These are phyloP conservation scores for Enteromius treurensis DNA, from an alignment of 2,797 vertebrate species.

Conservation along the genomic window DNA sequence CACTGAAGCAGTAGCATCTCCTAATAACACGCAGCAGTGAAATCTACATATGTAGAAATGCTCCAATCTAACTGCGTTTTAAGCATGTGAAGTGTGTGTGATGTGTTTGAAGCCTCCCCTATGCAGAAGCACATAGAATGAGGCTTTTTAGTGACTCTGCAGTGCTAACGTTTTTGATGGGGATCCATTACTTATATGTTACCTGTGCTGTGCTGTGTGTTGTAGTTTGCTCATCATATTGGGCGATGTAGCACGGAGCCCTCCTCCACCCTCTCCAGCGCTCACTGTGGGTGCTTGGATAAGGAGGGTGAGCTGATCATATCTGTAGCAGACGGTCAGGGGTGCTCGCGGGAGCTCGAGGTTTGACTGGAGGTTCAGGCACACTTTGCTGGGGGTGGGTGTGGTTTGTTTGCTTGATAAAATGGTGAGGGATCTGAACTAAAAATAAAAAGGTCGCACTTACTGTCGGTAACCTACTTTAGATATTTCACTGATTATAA, in stretches of 20 bases:
- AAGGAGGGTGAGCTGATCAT: slow-evolving; percentile 12
- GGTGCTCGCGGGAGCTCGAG: background rate
- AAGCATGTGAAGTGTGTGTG: background rate
- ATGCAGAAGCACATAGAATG: background rate
- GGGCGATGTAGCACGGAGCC: background rate
- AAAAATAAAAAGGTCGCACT: background rate
- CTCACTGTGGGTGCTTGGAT: background rate
- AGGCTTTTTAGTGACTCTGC: background rate
- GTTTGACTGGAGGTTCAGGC: slow-evolving; percentile 23
- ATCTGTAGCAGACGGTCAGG: slow-evolving; percentile 16
- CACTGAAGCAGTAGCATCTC: background rate
- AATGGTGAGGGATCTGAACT: background rate
- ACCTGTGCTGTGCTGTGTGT: background rate
- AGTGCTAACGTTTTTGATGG: background rate
- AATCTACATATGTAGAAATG: background rate
- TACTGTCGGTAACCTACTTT: background rate
- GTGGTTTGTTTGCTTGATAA: slow-evolving; percentile 5
- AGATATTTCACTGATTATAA: background rate
- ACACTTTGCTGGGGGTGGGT: background rate
- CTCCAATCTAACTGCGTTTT: background rate
- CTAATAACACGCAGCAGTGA: background rate
- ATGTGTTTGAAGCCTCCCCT: background rate
- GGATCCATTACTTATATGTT: background rate
- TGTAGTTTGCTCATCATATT: background rate
- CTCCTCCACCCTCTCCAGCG: background rate